Evolutionary conservation across 37 sponge, comb jelly and placozoan species (phyloP).

Genomic region (Lycopodina hypogea): DNA sequence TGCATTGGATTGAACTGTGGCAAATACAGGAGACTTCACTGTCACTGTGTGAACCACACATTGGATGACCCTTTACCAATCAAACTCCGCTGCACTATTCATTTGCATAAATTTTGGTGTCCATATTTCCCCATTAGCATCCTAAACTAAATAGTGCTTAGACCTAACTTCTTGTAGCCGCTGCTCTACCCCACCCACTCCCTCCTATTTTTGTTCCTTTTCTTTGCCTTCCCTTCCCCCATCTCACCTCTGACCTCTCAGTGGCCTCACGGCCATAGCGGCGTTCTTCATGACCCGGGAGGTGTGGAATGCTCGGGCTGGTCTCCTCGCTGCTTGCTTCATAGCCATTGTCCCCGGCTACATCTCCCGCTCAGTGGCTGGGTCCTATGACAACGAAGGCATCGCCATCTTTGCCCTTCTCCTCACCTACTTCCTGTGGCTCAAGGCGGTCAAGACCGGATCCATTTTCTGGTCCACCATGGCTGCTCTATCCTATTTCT

Average conservation of each 20-base stretch:
- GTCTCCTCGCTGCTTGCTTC: conserved; percentile 95
- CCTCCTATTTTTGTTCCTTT: not conserved
- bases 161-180: too few species aligned
- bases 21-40: too few species aligned
- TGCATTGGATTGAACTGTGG: too few species aligned
- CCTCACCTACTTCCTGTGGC: conserved; percentile 98
- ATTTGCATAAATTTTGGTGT: too few species aligned
- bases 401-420: conserved; percentile 99
- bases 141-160: too few species aligned
- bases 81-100: too few species aligned
- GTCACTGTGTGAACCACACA: too few species aligned
- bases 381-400: conserved; percentile 99
- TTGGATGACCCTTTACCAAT: too few species aligned
- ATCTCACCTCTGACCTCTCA: conserved; percentile 13
- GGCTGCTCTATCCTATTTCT: conserved; percentile 94
- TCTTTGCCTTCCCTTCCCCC: not conserved
- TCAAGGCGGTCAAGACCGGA: conserved; percentile 94
- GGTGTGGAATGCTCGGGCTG: conserved; percentile 94
- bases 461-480: conserved; percentile 92
- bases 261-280: conserved; percentile 95
- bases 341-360: conserved; percentile 94
- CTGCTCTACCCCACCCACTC: not conserved
- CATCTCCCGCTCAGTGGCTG: conserved; percentile 99
- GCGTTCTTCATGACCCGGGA: conserved; percentile 91
- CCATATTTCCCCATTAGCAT: too few species aligned